A percentile compares a stretch with the other conserved stretches of the same genome.
These are phyloP conservation scores for Caenorhabditis zanzibari DNA, from an alignment of 2,888 invertebrate species.

Conservation along the genomic window DNA sequence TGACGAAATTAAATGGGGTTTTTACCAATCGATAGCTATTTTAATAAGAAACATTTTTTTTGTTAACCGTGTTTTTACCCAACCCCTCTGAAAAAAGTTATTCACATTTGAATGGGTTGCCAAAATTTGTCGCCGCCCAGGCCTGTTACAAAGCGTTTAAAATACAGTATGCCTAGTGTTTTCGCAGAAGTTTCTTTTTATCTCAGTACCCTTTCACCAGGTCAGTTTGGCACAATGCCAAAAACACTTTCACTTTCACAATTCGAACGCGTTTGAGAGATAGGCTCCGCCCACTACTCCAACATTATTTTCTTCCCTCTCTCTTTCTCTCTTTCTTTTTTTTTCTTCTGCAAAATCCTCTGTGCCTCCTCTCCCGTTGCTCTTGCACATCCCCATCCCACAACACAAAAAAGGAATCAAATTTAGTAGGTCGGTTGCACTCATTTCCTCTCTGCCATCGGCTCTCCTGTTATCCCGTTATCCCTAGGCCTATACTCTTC, in stretches of 20 bases:
- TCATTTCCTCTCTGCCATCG: background rate
- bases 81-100: too few relatives aligned
- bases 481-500: background rate
- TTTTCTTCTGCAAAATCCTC: slow-evolving; percentile 1
- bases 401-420: slow-evolving; percentile 17
- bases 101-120: too few relatives aligned
- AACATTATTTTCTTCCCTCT: background rate
- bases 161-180: too few relatives aligned
- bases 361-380: background rate
- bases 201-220: too few relatives aligned
- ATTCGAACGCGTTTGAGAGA: background rate
- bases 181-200: too few relatives aligned
- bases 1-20: too few relatives aligned
- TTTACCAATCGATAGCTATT: too few relatives aligned
- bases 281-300: background rate
- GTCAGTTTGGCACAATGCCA: background rate
- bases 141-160: too few relatives aligned
- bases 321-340: background rate
- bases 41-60: too few relatives aligned
- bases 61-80: too few relatives aligned
- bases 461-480: background rate
- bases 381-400: background rate
- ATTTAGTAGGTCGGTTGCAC: slow-evolving; percentile 39
- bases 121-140: too few relatives aligned
- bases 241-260: background rate